Conservation (phyloP, 1,140 invertebrate genomes). For the Conus ventricosus region DNA sequence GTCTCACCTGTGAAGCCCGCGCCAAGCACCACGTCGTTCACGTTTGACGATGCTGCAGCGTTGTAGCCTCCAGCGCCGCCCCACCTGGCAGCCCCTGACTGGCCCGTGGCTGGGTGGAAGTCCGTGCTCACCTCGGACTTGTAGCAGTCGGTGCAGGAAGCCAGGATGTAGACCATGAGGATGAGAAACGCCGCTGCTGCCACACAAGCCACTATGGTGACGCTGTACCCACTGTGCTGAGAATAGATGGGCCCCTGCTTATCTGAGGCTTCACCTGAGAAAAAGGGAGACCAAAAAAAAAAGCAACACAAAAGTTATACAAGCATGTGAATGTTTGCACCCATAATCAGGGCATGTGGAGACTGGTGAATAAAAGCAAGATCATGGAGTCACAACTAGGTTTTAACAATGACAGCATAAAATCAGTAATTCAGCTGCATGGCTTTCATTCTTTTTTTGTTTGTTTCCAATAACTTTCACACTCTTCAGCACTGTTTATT, state of each 20-base stretch:
- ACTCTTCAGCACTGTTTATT: too few species aligned
- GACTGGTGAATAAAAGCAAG: too few species aligned
- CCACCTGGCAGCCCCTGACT: conserved; percentile 26
- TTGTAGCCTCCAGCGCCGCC: conserved; percentile 33
- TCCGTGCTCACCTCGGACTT: conserved; percentile 45
- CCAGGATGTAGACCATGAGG: conserved; percentile 19
- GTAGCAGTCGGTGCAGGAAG: conserved; percentile 47
- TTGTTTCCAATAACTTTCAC: too few species aligned
- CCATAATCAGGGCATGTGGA: too few species aligned
- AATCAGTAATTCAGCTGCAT: too few species aligned
- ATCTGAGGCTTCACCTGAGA: background rate
- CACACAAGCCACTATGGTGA: background rate
- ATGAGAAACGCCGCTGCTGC: background rate
- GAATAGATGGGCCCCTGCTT: background rate
- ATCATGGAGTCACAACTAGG: too few species aligned
- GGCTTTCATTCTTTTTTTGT: too few species aligned
- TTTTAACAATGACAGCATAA: too few species aligned
- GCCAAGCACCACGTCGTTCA: conserved; percentile 23
- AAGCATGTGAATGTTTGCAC: too few species aligned
- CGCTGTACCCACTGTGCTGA: background rate
- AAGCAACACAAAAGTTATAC: too few species aligned
- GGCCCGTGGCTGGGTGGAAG: conserved; percentile 41
- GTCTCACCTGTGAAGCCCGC: conserved; percentile 32
- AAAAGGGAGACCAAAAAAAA: too few species aligned
- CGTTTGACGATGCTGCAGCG: background rate